Evolutionary conservation across 2,888 invertebrate genomes (phyloP).

Genomic region (Clanis bilineata): DNA sequence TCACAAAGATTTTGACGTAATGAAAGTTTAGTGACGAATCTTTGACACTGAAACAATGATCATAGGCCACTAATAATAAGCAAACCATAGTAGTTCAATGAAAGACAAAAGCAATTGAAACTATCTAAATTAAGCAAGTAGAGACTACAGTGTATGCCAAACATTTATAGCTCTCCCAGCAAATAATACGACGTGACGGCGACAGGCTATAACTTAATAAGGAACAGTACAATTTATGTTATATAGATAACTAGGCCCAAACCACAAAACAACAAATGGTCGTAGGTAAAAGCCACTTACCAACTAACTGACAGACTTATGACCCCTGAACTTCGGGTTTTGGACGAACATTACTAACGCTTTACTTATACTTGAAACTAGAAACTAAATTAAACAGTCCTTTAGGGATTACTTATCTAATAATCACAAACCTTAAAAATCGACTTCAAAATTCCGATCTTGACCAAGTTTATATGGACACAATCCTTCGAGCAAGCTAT

Average conservation of each 20-base stretch:
- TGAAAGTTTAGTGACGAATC: too few relatives aligned
- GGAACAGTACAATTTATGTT: conserved; percentile 16
- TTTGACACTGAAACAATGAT: too few relatives aligned
- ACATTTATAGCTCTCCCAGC: background rate
- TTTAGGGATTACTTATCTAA: too few relatives aligned
- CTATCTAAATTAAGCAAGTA: background rate
- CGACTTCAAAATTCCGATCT: too few relatives aligned
- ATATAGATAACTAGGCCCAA: conserved; percentile 10
- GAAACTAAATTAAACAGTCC: background rate
- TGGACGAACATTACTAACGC: conserved; percentile 31
- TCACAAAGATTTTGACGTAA: too few relatives aligned
- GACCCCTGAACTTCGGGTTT: conserved; percentile 39
- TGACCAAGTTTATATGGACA: too few relatives aligned
- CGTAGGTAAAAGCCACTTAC: conserved; percentile 49
- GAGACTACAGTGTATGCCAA: background rate
- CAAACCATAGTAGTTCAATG: too few relatives aligned
- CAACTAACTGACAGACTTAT: conserved; percentile 47
- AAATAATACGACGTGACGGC: conserved; percentile 10
- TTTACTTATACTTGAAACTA: conserved; percentile 19
- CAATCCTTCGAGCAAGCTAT: too few relatives aligned
- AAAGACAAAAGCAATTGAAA: background rate
- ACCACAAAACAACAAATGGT: conserved; percentile 41
- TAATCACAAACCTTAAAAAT: too few relatives aligned
- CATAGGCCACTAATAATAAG: too few relatives aligned
- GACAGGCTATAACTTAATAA: conserved; percentile 20